Evolutionary conservation across 2,888 invertebrate species (phyloP), one percentile per base, ranked within the genome.

Genomic region (Autographa pulchrina): DNA sequence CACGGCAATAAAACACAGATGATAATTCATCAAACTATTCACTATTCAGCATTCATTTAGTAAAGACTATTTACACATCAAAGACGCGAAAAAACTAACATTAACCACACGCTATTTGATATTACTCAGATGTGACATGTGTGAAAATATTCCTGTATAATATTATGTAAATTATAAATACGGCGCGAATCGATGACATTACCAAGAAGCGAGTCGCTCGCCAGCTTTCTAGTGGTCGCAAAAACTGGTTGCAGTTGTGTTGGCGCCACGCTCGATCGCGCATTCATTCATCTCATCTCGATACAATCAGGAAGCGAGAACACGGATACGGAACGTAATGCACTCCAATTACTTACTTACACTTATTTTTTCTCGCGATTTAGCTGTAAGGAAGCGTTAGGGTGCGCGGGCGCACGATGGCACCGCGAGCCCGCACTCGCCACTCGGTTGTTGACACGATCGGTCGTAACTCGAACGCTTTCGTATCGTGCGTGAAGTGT

Each of bases 241-340:
- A 80, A 77, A 84, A 83, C 65, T 56, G 54, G 52, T 62, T 25
- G 54, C 38, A 8, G 38, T 38, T 38, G 62, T 52, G 54, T 41
- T 38, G 61, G 63, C 70, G 79, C 79, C 66, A 60, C 74, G 74
- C 58, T 72, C 67, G 74, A 82, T 79, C 65, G 75, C 65, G 60
- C 81, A 75, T 63, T 70, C 80, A 77, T 80, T 78, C 70, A 77
- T 85, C 78, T 81, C 81, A 82, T 85, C 88, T 83, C 75, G 54
- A 58, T 76, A 68, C 73, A 82, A 85, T 77, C 72, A 83, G 86
- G 88, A 88, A 88, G 77, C 75, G 70, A 60, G 72, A 80, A 86
- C 71, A 81, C 91, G 91, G 90, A 90, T 68, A 85, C 91, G 91
- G 90, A 90, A 90, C 82, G 72, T 75, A 80, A 52, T 64, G 74